Percentiles rank a stretch among this genome's conserved stretches.
Evolutionary conservation across 2,888 invertebrate species (phyloP).

Genomic region (Melinaea menophilus): DNA sequence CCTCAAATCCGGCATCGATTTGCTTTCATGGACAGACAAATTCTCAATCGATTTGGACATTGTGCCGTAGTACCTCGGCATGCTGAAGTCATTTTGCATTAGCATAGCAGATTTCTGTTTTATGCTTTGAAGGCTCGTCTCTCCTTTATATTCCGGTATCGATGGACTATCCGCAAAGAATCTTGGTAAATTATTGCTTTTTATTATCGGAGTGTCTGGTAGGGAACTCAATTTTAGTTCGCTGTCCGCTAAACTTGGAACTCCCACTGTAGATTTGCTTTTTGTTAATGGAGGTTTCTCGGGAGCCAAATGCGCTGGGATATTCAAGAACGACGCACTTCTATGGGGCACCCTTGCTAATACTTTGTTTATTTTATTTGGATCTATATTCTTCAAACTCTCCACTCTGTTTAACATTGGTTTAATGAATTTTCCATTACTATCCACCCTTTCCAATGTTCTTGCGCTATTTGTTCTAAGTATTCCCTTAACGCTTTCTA

Average conservation of each 20-base stretch:
- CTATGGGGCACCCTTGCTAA: constrained; percentile 66
- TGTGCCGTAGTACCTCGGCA: constrained; percentile 80
- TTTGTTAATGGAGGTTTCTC: constrained; percentile 64
- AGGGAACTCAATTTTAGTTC: constrained; percentile 61
- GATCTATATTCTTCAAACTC: constrained; percentile 66
- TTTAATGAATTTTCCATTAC: constrained; percentile 46
- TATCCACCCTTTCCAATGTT: constrained; percentile 60
- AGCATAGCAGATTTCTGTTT: constrained; percentile 74
- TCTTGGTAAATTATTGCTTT: constrained; percentile 66
- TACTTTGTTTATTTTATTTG: constrained; percentile 63
- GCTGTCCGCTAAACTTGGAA: constrained; percentile 47
- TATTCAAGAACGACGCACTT: constrained; percentile 71
- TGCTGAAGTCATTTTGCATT: constrained; percentile 76
- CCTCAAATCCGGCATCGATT: constrained; percentile 73
- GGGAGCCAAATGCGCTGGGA: constrained; percentile 64
- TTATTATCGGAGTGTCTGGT: constrained; percentile 72
- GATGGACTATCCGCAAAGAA: constrained; percentile 68
- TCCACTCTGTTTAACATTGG: constrained; percentile 63
- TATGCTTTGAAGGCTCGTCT: constrained; percentile 67
- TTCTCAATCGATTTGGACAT: constrained; percentile 50
- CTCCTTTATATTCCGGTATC: constrained; percentile 61
- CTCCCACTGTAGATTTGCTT: constrained; percentile 68
- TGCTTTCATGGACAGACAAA: constrained; percentile 63
- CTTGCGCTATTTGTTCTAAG: constrained; percentile 64
- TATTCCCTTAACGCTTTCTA: constrained; percentile 69